Evolutionary conservation across 2,888 invertebrate species (phyloP).

Genomic region (Loripinus fragilis): DNA sequence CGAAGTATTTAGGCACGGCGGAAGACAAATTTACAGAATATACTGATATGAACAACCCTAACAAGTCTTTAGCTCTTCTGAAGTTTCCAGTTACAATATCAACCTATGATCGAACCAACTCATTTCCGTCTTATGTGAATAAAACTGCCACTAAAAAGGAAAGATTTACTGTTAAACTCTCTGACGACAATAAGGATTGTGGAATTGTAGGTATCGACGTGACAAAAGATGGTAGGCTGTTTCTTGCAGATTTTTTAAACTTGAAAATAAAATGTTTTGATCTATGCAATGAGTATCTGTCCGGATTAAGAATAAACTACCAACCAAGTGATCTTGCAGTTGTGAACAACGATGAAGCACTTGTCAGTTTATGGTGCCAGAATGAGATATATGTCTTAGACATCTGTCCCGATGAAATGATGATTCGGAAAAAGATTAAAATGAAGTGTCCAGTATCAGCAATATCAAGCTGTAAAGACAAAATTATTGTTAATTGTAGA

Average conservation of each 20-base stretch:
- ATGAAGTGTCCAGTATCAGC: neutral
- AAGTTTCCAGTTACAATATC: neutral
- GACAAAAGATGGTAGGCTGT: neutral
- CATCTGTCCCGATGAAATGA: neutral
- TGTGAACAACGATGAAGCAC: neutral
- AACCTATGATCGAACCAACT: neutral
- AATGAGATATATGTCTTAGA: neutral
- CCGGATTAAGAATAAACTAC: neutral
- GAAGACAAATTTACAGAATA: neutral
- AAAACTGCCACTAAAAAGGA: neutral
- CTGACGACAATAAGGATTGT: neutral
- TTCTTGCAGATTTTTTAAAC: neutral
- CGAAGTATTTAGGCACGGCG: neutral
- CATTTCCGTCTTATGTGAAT: neutral
- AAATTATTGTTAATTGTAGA: conserved; percentile 7
- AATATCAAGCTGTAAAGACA: neutral
- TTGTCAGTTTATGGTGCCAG: conserved; percentile 8
- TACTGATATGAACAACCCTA: no score
- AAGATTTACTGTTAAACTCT: neutral
- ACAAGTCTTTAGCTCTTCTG: neutral
- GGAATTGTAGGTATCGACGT: conserved; percentile 4
- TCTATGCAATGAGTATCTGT: neutral
- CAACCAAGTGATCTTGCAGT: conserved; percentile 4
- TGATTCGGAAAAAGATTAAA: neutral
- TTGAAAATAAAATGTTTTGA: conserved; percentile 10